Evolutionary conservation across 2,888 invertebrate genomes (phyloP).

Genomic region (Gibbula magus): DNA sequence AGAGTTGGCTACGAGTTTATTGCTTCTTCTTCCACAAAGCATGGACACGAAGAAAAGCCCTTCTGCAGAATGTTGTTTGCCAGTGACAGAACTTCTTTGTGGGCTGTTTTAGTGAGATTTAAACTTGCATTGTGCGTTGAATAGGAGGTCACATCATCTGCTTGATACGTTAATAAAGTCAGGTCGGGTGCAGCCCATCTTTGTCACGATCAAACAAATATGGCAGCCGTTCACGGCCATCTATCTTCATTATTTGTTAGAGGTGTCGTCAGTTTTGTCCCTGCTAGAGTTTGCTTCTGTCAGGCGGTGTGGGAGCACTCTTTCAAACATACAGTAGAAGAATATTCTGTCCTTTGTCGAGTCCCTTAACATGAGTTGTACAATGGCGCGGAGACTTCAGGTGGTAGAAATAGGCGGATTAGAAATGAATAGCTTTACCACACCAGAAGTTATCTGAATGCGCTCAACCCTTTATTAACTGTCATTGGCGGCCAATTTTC

Average conservation of each 20-base stretch:
- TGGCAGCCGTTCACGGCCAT: conserved; percentile 40
- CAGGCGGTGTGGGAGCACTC: background rate
- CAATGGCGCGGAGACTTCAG: background rate
- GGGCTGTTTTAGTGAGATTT: conserved; percentile 38
- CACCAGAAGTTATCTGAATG: background rate
- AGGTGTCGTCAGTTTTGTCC: conserved; percentile 45
- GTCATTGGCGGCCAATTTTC: conserved; percentile 47
- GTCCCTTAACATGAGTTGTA: background rate
- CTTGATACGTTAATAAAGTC: conserved; percentile 7
- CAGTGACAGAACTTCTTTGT: conserved; percentile 42
- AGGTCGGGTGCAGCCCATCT: conserved; percentile 37
- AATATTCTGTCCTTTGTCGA: conserved; percentile 16
- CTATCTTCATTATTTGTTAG: conserved; percentile 54
- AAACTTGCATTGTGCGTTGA: conserved; percentile 36
- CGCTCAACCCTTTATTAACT: conserved; percentile 42
- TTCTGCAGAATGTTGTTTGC: conserved; percentile 47
- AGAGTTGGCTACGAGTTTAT: conserved; percentile 46
- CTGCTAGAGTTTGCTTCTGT: background rate
- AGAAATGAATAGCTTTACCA: conserved; percentile 18
- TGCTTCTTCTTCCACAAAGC: conserved; percentile 43
- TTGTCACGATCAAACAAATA: conserved; percentile 40
- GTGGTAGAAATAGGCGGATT: conserved; percentile 17
- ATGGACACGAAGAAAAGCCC: conserved; percentile 40
- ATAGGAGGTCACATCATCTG: conserved; percentile 27
- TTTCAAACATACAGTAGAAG: conserved; percentile 11